Conservation (phyloP, 2,113 vertebrate species). For the Pseudopipra pipra region DNA sequence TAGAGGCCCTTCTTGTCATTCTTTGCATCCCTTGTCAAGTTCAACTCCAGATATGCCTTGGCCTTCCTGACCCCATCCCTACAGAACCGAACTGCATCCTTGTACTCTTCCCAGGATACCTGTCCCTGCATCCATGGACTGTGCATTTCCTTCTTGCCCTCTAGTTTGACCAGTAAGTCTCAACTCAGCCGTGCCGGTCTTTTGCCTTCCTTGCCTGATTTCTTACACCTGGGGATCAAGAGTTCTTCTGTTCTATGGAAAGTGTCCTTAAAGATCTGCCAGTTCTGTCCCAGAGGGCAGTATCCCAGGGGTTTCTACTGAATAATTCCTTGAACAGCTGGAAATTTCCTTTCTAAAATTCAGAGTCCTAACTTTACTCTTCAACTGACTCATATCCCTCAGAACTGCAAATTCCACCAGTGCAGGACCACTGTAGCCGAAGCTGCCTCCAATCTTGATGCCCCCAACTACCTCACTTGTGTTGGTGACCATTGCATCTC, state of each 20-base stretch:
- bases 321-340: not conserved
- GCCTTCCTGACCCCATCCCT: not conserved
- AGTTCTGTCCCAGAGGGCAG: not conserved
- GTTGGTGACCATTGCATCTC: fast-evolving
- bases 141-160: not conserved
- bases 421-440: not conserved
- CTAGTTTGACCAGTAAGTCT: not conserved
- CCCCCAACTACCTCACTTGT: not conserved
- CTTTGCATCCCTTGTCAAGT: not conserved
- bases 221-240: not conserved
- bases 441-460: not conserved
- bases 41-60: not conserved
- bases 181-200: not conserved
- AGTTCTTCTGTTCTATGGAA: not conserved
- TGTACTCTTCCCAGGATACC: not conserved
- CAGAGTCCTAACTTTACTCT: not conserved
- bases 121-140: not conserved
- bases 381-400: not conserved
- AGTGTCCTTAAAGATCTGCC: fast-evolving
- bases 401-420: not conserved
- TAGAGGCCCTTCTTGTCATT: not conserved
- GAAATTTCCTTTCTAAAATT: not conserved
- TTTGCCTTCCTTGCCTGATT: not conserved
- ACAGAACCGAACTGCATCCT: not conserved
- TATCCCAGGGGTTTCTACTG: not conserved